These are phyloP conservation scores for Megalurothrips usitatus DNA, from an alignment of 2,888 invertebrate species.

Conservation along the genomic window DNA sequence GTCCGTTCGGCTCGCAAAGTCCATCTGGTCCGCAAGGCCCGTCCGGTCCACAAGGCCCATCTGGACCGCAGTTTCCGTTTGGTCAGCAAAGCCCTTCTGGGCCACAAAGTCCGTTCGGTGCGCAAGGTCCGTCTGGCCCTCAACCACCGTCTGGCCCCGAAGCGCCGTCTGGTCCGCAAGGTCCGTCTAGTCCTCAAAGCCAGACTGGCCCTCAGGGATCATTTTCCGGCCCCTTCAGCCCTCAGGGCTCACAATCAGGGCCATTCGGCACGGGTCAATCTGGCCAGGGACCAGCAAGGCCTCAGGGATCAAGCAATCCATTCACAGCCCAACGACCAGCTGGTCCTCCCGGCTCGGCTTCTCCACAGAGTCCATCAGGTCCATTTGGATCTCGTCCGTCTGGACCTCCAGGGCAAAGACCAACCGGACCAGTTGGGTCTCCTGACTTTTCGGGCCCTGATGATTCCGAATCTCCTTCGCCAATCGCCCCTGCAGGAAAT, in stretches of 20 bases:
- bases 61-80: slow-evolving; percentile 34
- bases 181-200: background rate
- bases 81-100: slow-evolving; percentile 50
- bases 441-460: background rate
- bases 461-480: background rate
- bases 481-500: background rate
- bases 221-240: too few relatives aligned
- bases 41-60: slow-evolving; percentile 37
- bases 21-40: slow-evolving; percentile 47
- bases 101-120: slow-evolving; percentile 14
- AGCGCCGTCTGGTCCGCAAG: background rate
- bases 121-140: background rate
- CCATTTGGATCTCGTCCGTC: slow-evolving; percentile 23
- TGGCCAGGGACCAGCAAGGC: too few relatives aligned
- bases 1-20: slow-evolving; percentile 40
- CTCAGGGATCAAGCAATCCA: too few relatives aligned
- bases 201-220: too few relatives aligned
- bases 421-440: slow-evolving; percentile 8
- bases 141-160: background rate
- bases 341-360: too few relatives aligned
- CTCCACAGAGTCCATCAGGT: too few relatives aligned
- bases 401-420: slow-evolving; percentile 43
- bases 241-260: too few relatives aligned
- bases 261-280: background rate
- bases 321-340: slow-evolving; percentile 37